Conservation (phyloP, 1,140 invertebrate species). For the Hypsibius dujardini region DNA sequence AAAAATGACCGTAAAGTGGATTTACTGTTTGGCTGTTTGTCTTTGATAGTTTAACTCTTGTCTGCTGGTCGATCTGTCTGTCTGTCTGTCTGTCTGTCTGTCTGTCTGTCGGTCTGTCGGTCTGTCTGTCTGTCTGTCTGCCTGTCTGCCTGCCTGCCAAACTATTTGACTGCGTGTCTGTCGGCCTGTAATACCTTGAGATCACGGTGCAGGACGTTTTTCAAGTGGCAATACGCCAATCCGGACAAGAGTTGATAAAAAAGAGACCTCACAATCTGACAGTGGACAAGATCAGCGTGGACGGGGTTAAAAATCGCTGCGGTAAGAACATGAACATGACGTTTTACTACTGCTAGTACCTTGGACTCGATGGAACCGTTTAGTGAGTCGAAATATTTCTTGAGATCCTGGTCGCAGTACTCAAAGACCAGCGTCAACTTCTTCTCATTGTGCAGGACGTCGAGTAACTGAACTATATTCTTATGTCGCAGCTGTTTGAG, state of each 20-base stretch:
- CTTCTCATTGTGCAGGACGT: conserved; percentile 93
- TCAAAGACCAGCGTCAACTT: conserved; percentile 96
- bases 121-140: no score
- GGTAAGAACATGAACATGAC: neutral
- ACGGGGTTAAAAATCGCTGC: neutral
- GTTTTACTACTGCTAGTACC: conserved; percentile 32
- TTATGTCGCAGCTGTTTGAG: conserved; percentile 95
- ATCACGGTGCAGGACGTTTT: conserved; percentile 91
- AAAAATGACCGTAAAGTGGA: no score
- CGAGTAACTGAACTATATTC: conserved; percentile 90
- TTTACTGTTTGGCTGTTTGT: no score
- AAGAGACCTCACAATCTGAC: conserved; percentile 28
- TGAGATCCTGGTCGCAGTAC: conserved; percentile 97
- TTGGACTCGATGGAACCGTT: conserved; percentile 95
- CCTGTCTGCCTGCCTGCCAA: no score
- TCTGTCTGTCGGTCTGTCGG: no score
- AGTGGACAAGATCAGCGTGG: neutral
- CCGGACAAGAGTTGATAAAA: conserved; percentile 82
- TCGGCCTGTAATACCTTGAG: conserved; percentile 43
- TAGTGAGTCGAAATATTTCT: conserved; percentile 97
- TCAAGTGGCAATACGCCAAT: conserved; percentile 92
- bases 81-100: no score
- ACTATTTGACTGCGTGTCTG: no score
- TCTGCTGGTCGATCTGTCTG: no score
- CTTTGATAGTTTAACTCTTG: no score